Evolutionary conservation across 2,113 vertebrate genomes (phyloP), one percentile per base, ranked within the genome.

Genomic region (Clarias magur): DNA sequence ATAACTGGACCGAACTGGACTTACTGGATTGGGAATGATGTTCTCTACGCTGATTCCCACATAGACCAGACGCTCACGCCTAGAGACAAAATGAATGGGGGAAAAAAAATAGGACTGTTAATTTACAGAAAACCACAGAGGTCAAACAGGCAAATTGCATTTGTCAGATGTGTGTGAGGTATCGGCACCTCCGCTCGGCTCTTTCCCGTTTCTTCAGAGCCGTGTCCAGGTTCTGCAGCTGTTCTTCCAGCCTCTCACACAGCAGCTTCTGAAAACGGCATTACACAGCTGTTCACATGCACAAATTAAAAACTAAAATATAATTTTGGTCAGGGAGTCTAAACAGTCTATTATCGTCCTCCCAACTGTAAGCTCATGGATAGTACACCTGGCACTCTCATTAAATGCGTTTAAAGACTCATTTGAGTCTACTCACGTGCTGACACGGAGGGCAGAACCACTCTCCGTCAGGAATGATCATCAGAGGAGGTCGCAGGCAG

Each of bases 401-500:
- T 75, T 54, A 25, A 78, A 54, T 17, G 75, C 9, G 72, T 25
- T 25, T 75, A 48, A 48, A 76, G 8, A 16, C 3, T 81, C n/a
- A n/a, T n/a, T 42, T 23, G 48, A 30, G 82, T 73, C 19, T 6
- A 84, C 96, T 89, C 95, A 99, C 98, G 12, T 99, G 98, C 89
- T 99, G 98, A 92, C 98, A 99, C 23, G 98, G 97, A 0, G 98
- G 98, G 90, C 98, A 99, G 94, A 99, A 99, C 98, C 98, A 99
- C 86, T 99, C 96, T 93, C 98, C 98, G 0, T 99, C 98, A 0
- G 98, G 98, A 87, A 99, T 99, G 88, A 99, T 92, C 98, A 99
- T 99, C 89, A 99, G 92, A 0, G 98, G 98, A 11, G 98, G 98
- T 2, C 98, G 95, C 82, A 99, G 96, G 86, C 98, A 99, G 87